These are phyloP conservation scores for Caenorhabditis inopinata DNA, from an alignment of 1,140 invertebrate genomes.

Conservation along the genomic window DNA sequence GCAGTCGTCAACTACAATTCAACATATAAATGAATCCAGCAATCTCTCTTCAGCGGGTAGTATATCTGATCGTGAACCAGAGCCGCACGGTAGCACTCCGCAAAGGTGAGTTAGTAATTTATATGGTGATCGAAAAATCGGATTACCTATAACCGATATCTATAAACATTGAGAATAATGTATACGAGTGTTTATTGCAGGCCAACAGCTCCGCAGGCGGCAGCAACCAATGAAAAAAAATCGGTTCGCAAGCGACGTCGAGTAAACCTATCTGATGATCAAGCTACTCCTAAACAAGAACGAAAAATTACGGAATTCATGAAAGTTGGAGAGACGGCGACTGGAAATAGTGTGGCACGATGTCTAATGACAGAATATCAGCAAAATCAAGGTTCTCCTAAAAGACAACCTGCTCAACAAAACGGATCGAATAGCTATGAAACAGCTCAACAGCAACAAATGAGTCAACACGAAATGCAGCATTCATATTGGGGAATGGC, in stretches of 20 bases:
- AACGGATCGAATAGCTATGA: constrained; percentile 16
- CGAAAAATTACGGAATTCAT: constrained; percentile 44
- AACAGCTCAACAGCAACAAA: not conserved
- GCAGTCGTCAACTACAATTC: not conserved
- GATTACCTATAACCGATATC: too few relatives aligned
- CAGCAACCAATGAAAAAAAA: constrained; percentile 29
- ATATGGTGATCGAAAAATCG: too few relatives aligned
- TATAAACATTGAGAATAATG: not conserved
- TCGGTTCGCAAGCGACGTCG: constrained; percentile 22
- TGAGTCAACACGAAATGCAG: not conserved
- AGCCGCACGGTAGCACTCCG: constrained; percentile 27
- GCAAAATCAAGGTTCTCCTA: not conserved
- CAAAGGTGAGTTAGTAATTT: constrained; percentile 44
- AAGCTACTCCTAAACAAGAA: constrained; percentile 38
- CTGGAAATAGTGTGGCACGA: not conserved
- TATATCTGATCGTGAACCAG: constrained; percentile 46
- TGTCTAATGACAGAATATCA: constrained; percentile 15
- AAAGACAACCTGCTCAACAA: not conserved
- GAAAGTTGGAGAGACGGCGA: not conserved
- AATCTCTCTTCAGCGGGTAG: constrained; percentile 41
- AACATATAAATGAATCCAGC: constrained; percentile 30
- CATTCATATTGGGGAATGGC: not conserved
- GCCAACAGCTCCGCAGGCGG: not conserved
- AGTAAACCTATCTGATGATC: not conserved
- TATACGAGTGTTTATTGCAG: not conserved